These are phyloP conservation scores for Nyctereutes procyonoides DNA, from an alignment of 2,113 vertebrate genomes.

Conservation along the genomic window DNA sequence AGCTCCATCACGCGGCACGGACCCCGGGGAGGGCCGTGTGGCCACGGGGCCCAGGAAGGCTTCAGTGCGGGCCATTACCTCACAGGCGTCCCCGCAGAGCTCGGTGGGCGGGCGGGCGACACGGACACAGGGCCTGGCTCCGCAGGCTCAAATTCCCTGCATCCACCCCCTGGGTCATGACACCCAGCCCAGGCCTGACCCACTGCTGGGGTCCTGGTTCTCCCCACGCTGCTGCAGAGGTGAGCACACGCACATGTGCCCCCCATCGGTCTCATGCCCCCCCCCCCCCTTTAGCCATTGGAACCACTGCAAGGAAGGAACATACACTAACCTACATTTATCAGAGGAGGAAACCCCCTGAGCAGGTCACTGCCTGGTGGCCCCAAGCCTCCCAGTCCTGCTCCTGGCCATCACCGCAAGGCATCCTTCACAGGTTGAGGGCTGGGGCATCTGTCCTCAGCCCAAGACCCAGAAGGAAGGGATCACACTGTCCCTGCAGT, in stretches of 20 bases:
- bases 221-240: no score
- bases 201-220: no score
- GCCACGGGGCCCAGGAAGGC: slow-evolving; percentile 81
- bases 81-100: background rate
- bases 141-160: no score
- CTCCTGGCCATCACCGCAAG: accelerated
- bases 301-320: background rate
- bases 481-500: background rate
- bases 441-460: background rate
- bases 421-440: background rate
- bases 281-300: background rate
- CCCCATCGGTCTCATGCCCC: background rate
- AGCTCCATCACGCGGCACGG: slow-evolving; percentile 86
- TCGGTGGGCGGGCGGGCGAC: background rate
- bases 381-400: background rate
- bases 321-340: background rate
- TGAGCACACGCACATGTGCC: no score
- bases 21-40: background rate
- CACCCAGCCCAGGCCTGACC: background rate
- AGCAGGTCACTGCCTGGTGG: background rate
- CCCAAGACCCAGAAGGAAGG: accelerated
- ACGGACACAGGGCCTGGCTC: background rate
- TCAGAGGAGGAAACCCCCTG: background rate
- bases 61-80: slow-evolving; percentile 82
- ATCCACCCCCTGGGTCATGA: background rate